Conservation (phyloP, 1,140 invertebrate genomes). For the Heliothis virescens region DNA sequence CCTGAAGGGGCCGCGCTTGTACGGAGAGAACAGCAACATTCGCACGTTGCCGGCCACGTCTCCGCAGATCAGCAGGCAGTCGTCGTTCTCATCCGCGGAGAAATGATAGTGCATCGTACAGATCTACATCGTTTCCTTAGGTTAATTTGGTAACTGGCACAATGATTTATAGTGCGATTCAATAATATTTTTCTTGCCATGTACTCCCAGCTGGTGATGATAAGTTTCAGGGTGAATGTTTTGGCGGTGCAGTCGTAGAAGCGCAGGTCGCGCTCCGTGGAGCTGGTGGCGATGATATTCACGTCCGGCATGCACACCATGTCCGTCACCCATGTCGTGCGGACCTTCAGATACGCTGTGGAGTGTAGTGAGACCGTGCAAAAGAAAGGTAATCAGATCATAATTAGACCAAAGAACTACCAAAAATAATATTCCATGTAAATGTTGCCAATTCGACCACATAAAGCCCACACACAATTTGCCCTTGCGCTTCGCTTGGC, state of each 20-base stretch:
- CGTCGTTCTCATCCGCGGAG: constrained; percentile 84
- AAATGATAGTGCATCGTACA: constrained; percentile 89
- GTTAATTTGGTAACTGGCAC: too few relatives aligned
- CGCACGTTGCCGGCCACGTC: constrained; percentile 89
- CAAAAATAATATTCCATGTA: too few relatives aligned
- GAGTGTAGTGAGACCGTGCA: neutral
- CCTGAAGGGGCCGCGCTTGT: constrained; percentile 88
- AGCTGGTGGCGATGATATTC: constrained; percentile 89
- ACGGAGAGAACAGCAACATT: constrained; percentile 87
- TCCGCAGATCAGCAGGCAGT: constrained; percentile 88
- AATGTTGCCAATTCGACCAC: too few relatives aligned
- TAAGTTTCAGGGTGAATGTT: constrained; percentile 89
- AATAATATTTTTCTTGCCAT: constrained; percentile 62
- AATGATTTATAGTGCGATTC: too few relatives aligned
- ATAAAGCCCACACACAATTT: too few relatives aligned
- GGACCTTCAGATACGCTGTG: constrained; percentile 85
- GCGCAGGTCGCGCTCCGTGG: constrained; percentile 89
- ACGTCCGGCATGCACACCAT: constrained; percentile 90
- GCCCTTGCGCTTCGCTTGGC: too few relatives aligned
- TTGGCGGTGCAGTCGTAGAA: constrained; percentile 91
- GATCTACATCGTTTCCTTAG: constrained; percentile 58
- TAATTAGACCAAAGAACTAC: neutral
- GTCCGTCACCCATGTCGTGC: constrained; percentile 88
- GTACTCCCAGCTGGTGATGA: constrained; percentile 87
- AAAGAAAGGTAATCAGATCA: neutral